Evolutionary conservation across 2,888 invertebrate species (phyloP).

Genomic region (Eupithecia subumbrata): DNA sequence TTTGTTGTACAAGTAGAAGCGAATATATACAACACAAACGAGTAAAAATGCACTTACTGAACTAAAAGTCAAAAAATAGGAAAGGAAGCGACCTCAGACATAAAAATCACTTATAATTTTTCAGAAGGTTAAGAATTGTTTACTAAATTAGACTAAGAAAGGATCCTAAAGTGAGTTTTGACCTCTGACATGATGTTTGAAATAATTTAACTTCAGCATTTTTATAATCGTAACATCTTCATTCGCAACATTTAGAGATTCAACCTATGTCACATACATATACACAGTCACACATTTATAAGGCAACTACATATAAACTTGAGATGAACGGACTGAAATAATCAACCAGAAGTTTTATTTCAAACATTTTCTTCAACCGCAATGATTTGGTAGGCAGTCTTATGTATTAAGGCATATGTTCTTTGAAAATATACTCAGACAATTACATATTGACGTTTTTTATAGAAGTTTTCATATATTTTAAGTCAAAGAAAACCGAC

Average conservation of each 20-base stretch:
- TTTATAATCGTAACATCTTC: conserved; percentile 11
- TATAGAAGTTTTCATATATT: no score
- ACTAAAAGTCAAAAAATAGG: background rate
- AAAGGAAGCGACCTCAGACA: background rate
- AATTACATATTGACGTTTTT: background rate
- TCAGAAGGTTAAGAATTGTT: background rate
- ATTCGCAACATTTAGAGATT: conserved; percentile 48
- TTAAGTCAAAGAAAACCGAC: background rate
- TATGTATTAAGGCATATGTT: background rate
- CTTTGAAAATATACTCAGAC: background rate
- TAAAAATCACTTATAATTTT: background rate
- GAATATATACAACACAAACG: background rate
- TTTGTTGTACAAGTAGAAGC: background rate
- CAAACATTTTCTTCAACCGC: conserved; percentile 4
- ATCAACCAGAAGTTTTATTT: background rate
- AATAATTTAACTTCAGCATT: conserved; percentile 9
- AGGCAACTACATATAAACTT: conserved; percentile 40
- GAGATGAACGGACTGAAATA: conserved; percentile 28
- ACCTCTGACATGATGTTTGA: background rate
- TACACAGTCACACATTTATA: conserved; percentile 39
- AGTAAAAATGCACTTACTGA: background rate
- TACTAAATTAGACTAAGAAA: background rate
- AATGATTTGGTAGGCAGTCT: background rate
- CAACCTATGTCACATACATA: conserved; percentile 42
- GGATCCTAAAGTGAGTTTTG: background rate